Evolutionary conservation across 2,888 invertebrate genomes (phyloP).

Genomic region (Hirtodrosophila histrioides): DNA sequence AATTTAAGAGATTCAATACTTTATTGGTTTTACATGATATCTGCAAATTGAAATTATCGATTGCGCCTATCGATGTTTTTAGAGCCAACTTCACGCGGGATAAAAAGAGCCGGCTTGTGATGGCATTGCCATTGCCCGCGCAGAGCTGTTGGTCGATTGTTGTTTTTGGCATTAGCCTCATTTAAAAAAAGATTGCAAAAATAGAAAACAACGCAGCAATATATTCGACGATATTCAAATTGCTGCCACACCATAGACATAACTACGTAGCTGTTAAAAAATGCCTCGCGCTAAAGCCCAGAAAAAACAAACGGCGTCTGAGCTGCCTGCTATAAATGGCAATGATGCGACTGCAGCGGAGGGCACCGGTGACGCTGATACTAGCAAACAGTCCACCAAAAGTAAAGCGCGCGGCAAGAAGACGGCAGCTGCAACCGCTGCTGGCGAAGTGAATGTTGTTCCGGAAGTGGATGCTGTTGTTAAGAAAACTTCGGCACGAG

Average conservation of each 20-base stretch:
- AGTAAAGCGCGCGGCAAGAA: slow-evolving; percentile 62
- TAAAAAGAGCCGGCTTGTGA: slow-evolving; percentile 38
- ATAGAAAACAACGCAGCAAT: neutral
- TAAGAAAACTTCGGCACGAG: slow-evolving; percentile 25
- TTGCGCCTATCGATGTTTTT: slow-evolving; percentile 7
- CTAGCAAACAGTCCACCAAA: slow-evolving; percentile 38
- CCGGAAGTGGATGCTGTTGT: neutral
- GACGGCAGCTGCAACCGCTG: slow-evolving; percentile 11
- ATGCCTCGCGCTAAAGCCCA: slow-evolving; percentile 71
- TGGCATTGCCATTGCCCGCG: slow-evolving; percentile 53
- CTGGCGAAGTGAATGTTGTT: slow-evolving; percentile 4
- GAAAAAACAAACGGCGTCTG: slow-evolving; percentile 46
- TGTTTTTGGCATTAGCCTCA: slow-evolving; percentile 7
- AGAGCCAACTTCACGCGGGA: slow-evolving; percentile 22
- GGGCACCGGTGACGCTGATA: slow-evolving; percentile 5
- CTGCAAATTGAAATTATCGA: slow-evolving; percentile 20
- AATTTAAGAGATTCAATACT: too few relatives aligned
- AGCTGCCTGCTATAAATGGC: slow-evolving; percentile 43
- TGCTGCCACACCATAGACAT: neutral
- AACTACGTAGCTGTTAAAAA: slow-evolving; percentile 3
- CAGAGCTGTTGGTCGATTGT: slow-evolving; percentile 21
- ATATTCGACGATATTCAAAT: neutral
- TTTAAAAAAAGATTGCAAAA: slow-evolving; percentile 8
- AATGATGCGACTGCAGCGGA: slow-evolving; percentile 29
- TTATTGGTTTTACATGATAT: too few relatives aligned